These are phyloP conservation scores for Pimephales promelas DNA, from an alignment of 2,113 vertebrate species.

Conservation along the genomic window DNA sequence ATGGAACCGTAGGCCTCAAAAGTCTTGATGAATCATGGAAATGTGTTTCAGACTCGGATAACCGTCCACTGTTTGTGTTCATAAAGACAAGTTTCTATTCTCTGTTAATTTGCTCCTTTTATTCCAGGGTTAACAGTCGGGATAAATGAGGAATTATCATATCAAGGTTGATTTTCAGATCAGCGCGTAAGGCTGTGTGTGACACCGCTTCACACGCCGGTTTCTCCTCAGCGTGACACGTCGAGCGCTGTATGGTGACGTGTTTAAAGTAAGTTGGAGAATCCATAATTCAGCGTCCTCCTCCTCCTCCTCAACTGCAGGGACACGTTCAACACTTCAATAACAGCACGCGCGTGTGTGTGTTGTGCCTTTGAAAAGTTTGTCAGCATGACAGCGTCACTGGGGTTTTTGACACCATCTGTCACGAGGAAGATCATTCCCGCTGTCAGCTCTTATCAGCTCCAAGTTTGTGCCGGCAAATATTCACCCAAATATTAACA, in stretches of 20 bases:
- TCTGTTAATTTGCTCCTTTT: background rate
- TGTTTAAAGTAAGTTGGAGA: constrained; percentile 71
- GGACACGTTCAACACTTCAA: constrained; percentile 73
- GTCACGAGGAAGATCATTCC: constrained; percentile 77
- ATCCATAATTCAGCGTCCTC: constrained; percentile 73
- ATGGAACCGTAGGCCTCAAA: too few relatives aligned
- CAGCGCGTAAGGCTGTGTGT: background rate
- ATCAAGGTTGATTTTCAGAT: constrained; percentile 37
- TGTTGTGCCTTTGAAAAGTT: constrained; percentile 80
- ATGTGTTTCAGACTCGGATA: too few relatives aligned
- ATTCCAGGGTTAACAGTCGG: constrained; percentile 55
- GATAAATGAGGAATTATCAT: constrained; percentile 47
- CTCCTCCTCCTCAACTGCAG: constrained; percentile 71
- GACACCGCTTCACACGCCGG: constrained; percentile 20
- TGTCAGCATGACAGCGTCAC: constrained; percentile 79
- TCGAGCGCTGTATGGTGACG: constrained; percentile 62
- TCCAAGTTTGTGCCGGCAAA: constrained; percentile 78
- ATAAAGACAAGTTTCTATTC: background rate
- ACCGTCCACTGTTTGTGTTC: too few relatives aligned
- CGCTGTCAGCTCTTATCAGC: constrained; percentile 80
- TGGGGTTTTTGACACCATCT: constrained; percentile 78
- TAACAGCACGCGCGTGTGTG: constrained; percentile 64
- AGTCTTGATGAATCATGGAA: too few relatives aligned
- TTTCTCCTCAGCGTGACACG: constrained; percentile 41
- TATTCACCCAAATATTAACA: constrained; percentile 78